Evolutionary conservation across 2,113 vertebrate genomes (phyloP).

Genomic region (Ia io): DNA sequence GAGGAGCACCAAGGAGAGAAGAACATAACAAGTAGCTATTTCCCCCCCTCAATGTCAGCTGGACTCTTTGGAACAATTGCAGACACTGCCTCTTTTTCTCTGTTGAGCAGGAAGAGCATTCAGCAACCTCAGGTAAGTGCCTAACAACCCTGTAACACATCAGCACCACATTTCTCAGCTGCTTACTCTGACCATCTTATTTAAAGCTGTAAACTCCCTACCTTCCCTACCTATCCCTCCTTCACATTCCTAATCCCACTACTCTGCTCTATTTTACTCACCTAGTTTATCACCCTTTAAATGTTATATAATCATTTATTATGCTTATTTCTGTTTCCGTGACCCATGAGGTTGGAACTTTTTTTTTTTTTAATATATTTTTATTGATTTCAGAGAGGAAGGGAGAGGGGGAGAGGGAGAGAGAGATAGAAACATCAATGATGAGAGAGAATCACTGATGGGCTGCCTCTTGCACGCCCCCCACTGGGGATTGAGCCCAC

Average conservation of each 20-base stretch:
- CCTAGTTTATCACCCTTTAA: background rate
- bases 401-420: too few species aligned
- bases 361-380: too few species aligned
- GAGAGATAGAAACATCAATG: too few species aligned
- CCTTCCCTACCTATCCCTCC: background rate
- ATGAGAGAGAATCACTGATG: too few species aligned
- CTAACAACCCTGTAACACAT: background rate
- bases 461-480: too few species aligned
- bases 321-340: conserved; percentile 45
- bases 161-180: background rate
- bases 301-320: background rate
- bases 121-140: background rate
- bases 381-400: too few species aligned
- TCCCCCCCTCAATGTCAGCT: conserved; percentile 52
- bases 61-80: conserved; percentile 38
- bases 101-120: background rate
- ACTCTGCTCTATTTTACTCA: background rate
- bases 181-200: background rate
- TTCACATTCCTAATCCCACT: background rate
- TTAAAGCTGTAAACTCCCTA: background rate
- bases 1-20: conserved; percentile 64
- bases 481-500: too few species aligned
- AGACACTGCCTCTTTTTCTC: conserved; percentile 15
- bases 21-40: conserved; percentile 16
- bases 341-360: background rate